Evolutionary conservation across 2,888 invertebrate species (phyloP).

Genomic region (Lasioglossum oenotherae): DNA sequence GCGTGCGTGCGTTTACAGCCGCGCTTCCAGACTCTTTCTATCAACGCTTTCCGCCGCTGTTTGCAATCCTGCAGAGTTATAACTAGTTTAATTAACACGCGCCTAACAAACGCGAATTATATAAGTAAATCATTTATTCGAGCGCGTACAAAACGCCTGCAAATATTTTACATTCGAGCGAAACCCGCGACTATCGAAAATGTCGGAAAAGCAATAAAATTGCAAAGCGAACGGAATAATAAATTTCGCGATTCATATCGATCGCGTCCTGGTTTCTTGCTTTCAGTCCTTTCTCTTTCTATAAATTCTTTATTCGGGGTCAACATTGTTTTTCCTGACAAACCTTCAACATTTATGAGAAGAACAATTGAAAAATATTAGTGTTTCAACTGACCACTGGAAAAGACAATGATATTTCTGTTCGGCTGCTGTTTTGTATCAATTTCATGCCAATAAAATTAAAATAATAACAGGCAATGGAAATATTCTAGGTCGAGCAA

Average conservation of each 20-base stretch:
- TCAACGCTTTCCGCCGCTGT: background rate
- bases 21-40: background rate
- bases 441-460: no score
- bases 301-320: background rate
- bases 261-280: no score
- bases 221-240: constrained; percentile 2
- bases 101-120: background rate
- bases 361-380: background rate
- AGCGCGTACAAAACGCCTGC: background rate
- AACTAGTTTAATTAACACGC: background rate
- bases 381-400: no score
- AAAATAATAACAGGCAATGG: no score
- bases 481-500: no score
- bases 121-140: background rate
- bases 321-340: no score
- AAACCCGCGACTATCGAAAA: background rate
- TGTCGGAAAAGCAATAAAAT: background rate
- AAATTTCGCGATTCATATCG: background rate
- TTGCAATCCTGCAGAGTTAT: background rate
- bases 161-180: background rate
- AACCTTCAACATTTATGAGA: background rate
- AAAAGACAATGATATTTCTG: background rate
- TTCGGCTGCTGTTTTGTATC: background rate
- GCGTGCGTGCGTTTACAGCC: background rate
- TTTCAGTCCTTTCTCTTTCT: background rate